Percentiles rank a stretch among this genome's conserved stretches.
These are phyloP conservation scores for Hyposoter dolosus DNA, from an alignment of 2,888 invertebrate genomes.

Conservation along the genomic window DNA sequence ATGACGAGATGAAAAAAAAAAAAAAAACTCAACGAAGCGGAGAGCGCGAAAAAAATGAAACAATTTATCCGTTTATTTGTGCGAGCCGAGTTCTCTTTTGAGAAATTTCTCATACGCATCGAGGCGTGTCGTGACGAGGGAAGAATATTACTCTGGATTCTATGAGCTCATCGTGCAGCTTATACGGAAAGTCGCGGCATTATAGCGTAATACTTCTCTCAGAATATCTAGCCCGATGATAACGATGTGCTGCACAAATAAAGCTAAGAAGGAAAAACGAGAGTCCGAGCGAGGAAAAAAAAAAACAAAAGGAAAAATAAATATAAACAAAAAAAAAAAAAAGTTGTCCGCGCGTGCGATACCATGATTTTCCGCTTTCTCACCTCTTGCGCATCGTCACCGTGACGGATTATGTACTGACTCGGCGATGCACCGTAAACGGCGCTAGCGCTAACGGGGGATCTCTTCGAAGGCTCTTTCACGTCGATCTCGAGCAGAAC, in stretches of 20 bases:
- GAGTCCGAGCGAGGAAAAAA: neutral
- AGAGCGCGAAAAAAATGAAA: neutral
- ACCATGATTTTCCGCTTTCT: constrained; percentile 62
- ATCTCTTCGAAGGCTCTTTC: constrained; percentile 82
- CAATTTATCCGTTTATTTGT: constrained; percentile 22
- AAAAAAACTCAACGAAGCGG: neutral
- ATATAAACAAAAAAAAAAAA: constrained; percentile 11
- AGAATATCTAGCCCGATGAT: constrained; percentile 15
- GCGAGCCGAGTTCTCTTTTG: constrained; percentile 14
- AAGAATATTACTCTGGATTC: constrained; percentile 13
- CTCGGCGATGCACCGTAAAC: constrained; percentile 80
- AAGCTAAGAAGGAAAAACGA: constrained; percentile 11
- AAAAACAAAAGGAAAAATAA: constrained; percentile 5
- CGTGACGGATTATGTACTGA: constrained; percentile 81
- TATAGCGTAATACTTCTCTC: constrained; percentile 20
- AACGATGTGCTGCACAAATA: constrained; percentile 5
- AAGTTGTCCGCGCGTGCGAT: constrained; percentile 25
- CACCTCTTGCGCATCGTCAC: constrained; percentile 82
- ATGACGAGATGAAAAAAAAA: constrained; percentile 18
- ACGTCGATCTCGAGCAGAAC: constrained; percentile 82
- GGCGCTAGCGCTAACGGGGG: constrained; percentile 78
- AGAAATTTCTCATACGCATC: constrained; percentile 20
- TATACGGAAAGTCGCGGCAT: constrained; percentile 9
- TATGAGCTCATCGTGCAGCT: constrained; percentile 41
- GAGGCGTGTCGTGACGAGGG: constrained; percentile 31